Base-by-base conservation (phyloP, 2,113 vertebrate genomes). In the Oxygymnocypris stewartii region DNA sequence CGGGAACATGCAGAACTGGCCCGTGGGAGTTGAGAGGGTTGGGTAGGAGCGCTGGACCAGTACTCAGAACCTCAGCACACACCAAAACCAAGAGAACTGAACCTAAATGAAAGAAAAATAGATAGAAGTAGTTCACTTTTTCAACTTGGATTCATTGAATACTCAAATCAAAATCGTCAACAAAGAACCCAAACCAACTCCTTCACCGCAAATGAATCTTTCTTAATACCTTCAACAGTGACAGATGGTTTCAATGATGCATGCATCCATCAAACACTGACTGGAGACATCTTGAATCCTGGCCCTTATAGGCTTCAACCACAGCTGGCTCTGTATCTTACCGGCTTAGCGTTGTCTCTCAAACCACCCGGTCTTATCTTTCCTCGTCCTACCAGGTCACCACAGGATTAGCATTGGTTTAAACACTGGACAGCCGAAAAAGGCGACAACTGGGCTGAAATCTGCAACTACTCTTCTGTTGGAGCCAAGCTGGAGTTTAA, bases 1-100 rank as follows among this genome's bases (percentile, higher is more conserved):
- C 6, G 16, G 87, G 75, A 73, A 78, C 82, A 92, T 87, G 61
- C 92, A 86, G 31, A 93, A 94, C 89, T 92, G 92, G 76, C 93
- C 92, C 59, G 93, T 93, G 86, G 86, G 77, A 74, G 94, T 75
- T 20, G 93, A 95, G 3, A 93, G 94, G 80, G 93, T 95, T 0
- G 90, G 94, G 85, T 93, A 93, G 67, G 91, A 93, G 88, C 93
- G 93, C 0, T 92, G 49, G 10, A 90, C 73, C 4, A 88, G 86
- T 23, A 94, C 94, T 57, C 40, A 85, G 14, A 35, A 16, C 79
- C n/a, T 95, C 92, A 0, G 91, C 88, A 65, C 89, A 86, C 1
- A 91, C 90, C 23, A 94, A 78, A 77, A 92, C 91, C 25, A 90
- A 44, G 4, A 90, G 74, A 23, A 69, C 47, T 6, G 18, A 88